Percentiles rank a stretch among this genome's conserved stretches.
Conservation (phyloP, 2,113 vertebrate genomes). For the sheep (Ovis aries) region DNA sequence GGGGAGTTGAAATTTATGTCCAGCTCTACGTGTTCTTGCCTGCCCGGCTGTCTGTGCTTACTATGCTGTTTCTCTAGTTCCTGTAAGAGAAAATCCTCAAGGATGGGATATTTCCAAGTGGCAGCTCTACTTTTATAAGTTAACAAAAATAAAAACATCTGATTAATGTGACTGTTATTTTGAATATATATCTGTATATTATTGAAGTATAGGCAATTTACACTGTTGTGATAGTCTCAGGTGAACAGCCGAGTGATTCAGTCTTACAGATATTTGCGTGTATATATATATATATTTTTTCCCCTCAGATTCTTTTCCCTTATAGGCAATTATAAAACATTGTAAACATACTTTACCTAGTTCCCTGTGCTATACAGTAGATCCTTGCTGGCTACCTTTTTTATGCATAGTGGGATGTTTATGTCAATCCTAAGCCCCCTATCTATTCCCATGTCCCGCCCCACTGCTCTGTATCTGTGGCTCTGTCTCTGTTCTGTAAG, state of each 20-base stretch:
- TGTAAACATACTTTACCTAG: background rate
- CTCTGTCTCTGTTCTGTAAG: background rate
- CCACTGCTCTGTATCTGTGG: background rate
- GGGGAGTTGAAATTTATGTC: background rate
- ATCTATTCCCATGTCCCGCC: background rate
- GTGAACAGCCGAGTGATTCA: background rate
- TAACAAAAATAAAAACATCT: background rate
- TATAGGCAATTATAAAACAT: background rate
- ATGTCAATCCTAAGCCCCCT: background rate
- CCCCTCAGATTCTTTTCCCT: background rate
- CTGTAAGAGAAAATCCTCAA: background rate
- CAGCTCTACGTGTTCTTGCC: accelerated
- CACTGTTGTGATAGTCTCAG: background rate
- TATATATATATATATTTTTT: background rate
- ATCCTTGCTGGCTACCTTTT: background rate
- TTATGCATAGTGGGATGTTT: background rate
- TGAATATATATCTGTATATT: background rate
- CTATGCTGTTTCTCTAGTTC: accelerated
- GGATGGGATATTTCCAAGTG: background rate
- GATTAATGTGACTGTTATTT: background rate
- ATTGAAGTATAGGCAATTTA: background rate
- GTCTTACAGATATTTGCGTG: too few species aligned
- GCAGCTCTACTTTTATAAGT: background rate
- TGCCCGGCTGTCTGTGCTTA: accelerated
- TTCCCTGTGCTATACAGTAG: background rate